Percentiles rank a stretch among this genome's conserved stretches.
Evolutionary conservation across 2,797 vertebrate species (phyloP).

Genomic region (Cynopterus sphinx): DNA sequence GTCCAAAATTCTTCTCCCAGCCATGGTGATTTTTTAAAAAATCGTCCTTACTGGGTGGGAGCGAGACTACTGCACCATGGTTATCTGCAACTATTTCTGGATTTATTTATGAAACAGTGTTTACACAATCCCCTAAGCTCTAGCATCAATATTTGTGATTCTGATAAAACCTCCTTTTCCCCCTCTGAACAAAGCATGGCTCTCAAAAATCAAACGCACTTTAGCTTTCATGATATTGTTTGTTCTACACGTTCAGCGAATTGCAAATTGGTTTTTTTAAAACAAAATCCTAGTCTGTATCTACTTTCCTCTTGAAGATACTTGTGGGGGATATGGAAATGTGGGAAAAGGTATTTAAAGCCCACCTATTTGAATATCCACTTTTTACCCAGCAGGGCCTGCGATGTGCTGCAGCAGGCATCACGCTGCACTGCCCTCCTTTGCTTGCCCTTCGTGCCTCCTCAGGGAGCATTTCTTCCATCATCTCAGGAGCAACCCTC

Average conservation of each 20-base stretch:
- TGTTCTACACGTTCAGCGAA: neutral
- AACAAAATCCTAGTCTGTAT: neutral
- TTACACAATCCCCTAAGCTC: neutral
- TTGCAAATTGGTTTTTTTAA: neutral
- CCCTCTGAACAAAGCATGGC: neutral
- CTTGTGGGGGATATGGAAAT: neutral
- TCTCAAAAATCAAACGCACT: conserved; percentile 38
- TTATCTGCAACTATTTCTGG: neutral
- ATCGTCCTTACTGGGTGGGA: neutral
- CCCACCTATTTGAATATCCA: neutral
- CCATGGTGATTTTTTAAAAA: neutral
- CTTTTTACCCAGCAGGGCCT: too few species aligned
- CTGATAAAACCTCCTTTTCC: neutral
- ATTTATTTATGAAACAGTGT: neutral
- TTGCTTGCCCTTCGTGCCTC: neutral
- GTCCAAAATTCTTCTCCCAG: neutral
- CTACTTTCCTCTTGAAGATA: neutral
- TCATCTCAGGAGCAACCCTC: neutral
- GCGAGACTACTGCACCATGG: neutral
- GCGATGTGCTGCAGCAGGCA: fast-evolving
- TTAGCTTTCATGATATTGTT: neutral
- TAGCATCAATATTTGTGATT: neutral
- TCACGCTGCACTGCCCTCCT: neutral
- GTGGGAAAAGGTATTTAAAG: neutral
- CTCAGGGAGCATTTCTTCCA: neutral